Percentiles rank a stretch among this genome's conserved stretches.
phyloP scores from a whole-genome alignment of 2,797 vertebrate species.

The Pantherophis vulpinus region DNA sequence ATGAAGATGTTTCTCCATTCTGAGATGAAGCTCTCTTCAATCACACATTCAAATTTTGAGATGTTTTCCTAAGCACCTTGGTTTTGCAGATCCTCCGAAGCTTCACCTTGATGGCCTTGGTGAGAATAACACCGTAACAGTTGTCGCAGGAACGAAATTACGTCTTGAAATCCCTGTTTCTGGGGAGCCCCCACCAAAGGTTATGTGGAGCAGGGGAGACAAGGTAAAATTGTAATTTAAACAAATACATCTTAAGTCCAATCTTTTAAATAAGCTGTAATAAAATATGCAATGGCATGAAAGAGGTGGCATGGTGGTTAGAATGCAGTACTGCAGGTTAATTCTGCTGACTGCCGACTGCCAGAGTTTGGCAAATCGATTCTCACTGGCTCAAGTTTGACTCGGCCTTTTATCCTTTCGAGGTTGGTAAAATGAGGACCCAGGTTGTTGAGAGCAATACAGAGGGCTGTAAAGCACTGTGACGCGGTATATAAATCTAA shows the following conservation, averaged over 20 bases:
- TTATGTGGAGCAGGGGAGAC: slow-evolving; percentile 94
- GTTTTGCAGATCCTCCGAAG: slow-evolving; percentile 87
- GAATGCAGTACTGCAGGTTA: neutral
- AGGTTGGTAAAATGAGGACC: neutral
- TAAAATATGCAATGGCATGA: neutral
- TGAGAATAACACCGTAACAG: slow-evolving; percentile 87
- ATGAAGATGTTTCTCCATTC: neutral
- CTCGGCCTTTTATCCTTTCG: neutral
- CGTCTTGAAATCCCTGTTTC: slow-evolving; percentile 92
- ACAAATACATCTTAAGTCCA: neutral
- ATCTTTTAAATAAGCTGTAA: neutral
- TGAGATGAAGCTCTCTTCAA: neutral
- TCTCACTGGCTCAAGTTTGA: neutral
- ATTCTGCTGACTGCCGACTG: neutral
- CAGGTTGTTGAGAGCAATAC: neutral
- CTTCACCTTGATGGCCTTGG: slow-evolving; percentile 90
- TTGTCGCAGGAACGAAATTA: slow-evolving; percentile 94
- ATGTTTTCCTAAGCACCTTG: slow-evolving; percentile 24
- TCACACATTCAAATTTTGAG: neutral
- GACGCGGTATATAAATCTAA: neutral
- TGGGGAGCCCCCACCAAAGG: slow-evolving; percentile 91
- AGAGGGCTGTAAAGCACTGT: neutral
- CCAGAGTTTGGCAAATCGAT: neutral
- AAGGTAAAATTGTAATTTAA: slow-evolving; percentile 74
- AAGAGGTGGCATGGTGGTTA: neutral